A percentile compares a stretch with the other conserved stretches of the same genome.
phyloP scores from a whole-genome alignment of 2,113 vertebrate species.

The Osmerus eperlanus region DNA sequence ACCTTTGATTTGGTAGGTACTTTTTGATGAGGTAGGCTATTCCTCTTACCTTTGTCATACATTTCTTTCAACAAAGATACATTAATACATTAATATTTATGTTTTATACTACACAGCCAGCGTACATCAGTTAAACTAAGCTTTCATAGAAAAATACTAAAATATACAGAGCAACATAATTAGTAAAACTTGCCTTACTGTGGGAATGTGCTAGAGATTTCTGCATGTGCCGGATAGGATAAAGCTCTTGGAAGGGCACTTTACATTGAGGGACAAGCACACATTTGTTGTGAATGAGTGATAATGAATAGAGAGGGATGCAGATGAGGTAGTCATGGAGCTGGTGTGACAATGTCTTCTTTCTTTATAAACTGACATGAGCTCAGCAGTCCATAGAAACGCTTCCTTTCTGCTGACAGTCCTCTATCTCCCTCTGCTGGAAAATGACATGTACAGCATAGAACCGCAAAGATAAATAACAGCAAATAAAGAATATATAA shows the following conservation, averaged over 20 bases:
- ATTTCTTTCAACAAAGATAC: neutral
- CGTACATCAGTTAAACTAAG: neutral
- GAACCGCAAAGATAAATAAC: neutral
- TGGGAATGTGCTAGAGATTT: neutral
- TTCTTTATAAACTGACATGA: conserved; percentile 42
- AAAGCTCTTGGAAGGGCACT: neutral
- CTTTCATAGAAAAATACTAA: neutral
- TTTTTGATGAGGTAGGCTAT: conserved; percentile 9
- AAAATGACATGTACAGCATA: neutral
- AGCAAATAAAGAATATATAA: conserved; percentile 15
- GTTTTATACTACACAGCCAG: conserved; percentile 7
- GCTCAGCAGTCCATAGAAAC: conserved; percentile 34
- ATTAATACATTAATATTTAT: neutral
- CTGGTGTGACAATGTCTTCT: conserved; percentile 52
- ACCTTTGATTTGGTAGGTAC: conserved; percentile 25
- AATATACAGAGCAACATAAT: neutral
- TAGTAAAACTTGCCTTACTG: neutral
- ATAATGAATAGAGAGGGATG: conserved; percentile 32
- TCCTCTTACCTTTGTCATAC: conserved; percentile 15
- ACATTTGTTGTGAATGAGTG: conserved; percentile 39
- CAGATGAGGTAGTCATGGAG: conserved; percentile 39
- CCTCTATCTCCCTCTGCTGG: conserved; percentile 56
- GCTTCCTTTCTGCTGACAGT: conserved; percentile 1
- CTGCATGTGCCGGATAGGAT: neutral
- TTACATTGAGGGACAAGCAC: conserved; percentile 33